Percentiles rank a stretch among this genome's conserved stretches.
These are phyloP conservation scores for Gambusia yucatana DNA, from an alignment of 2,797 vertebrate species.

Conservation along the genomic window DNA sequence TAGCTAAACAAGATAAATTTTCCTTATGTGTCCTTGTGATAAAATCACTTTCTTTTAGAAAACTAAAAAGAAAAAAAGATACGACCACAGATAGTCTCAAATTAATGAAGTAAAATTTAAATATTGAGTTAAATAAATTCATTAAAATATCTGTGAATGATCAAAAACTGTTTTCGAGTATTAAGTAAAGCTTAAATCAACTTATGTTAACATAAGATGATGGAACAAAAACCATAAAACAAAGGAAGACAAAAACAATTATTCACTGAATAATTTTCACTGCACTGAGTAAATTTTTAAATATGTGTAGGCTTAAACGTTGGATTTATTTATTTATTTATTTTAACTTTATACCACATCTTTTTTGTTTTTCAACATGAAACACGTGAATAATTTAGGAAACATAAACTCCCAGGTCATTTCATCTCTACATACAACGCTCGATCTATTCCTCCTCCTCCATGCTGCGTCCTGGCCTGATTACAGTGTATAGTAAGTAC, in stretches of 20 bases:
- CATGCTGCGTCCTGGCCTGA: constrained; percentile 20
- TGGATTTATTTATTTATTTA: background rate
- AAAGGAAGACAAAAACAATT: background rate
- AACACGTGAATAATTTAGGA: background rate
- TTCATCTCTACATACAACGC: constrained; percentile 28
- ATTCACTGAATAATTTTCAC: background rate
- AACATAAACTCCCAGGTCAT: constrained; percentile 20
- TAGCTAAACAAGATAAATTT: background rate
- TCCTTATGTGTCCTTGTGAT: background rate
- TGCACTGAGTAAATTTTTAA: background rate
- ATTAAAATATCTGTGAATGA: background rate
- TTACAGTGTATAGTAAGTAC: constrained; percentile 17
- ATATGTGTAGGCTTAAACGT: background rate
- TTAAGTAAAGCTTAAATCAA: background rate
- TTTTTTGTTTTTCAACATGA: constrained; percentile 1
- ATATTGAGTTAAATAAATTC: background rate
- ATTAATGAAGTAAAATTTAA: background rate
- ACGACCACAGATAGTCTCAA: background rate
- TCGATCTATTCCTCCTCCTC: constrained; percentile 28
- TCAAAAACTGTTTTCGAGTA: background rate
- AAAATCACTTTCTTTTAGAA: background rate
- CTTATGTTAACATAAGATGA: background rate
- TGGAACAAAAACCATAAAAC: background rate
- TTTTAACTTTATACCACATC: background rate
- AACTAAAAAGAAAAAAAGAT: background rate